A percentile compares a stretch with the other conserved stretches of the same genome.
These are phyloP conservation scores for Otus sunia DNA, from an alignment of 2,113 vertebrate species.

Conservation along the genomic window DNA sequence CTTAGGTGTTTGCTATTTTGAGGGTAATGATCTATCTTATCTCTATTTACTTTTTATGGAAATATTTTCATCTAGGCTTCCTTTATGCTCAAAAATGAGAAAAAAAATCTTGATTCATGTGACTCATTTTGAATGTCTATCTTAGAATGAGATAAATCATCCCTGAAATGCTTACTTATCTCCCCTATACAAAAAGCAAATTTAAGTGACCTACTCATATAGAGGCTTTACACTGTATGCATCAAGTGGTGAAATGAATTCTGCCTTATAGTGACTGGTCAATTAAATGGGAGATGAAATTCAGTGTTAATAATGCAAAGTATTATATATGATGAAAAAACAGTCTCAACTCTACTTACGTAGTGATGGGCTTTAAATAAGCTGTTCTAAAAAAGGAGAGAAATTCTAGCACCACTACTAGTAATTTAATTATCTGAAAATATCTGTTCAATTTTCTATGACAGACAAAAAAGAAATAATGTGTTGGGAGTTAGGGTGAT, in stretches of 20 bases:
- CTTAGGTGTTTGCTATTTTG: background rate
- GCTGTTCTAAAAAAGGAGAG: background rate
- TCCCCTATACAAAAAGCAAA: background rate
- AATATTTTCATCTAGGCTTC: background rate
- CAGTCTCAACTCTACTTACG: background rate
- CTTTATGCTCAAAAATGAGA: background rate
- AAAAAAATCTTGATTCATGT: background rate
- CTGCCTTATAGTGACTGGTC: background rate
- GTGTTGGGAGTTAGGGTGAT: background rate
- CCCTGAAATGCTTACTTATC: background rate
- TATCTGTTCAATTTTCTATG: background rate
- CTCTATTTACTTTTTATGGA: background rate
- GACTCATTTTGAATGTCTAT: background rate
- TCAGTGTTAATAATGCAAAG: background rate
- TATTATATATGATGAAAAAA: background rate
- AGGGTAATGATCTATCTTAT: background rate
- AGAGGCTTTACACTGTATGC: background rate
- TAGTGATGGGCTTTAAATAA: background rate
- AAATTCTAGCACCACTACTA: background rate
- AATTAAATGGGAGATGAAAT: background rate
- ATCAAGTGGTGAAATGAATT: background rate
- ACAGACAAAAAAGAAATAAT: background rate
- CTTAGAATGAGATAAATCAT: background rate
- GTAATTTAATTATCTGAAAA: background rate
- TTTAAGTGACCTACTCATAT: background rate